phyloP scores from a whole-genome alignment of 2,113 vertebrate genomes.

The Cynopterus brachyotis region DNA sequence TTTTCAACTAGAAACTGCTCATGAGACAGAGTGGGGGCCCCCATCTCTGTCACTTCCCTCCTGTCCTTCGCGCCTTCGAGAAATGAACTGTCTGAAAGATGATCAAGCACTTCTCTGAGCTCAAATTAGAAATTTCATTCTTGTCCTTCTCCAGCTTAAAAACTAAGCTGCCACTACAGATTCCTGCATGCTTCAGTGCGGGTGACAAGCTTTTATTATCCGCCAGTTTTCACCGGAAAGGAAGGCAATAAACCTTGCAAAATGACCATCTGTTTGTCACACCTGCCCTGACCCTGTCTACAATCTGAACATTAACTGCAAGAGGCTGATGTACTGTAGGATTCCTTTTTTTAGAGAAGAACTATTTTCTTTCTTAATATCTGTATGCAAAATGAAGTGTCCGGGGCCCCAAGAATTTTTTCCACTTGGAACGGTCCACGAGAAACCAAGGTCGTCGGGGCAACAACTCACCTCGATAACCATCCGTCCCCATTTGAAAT shows the following conservation, averaged over 20 bases:
- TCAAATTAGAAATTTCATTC: conserved; percentile 50
- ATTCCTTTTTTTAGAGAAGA: not conserved
- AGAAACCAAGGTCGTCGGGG: not conserved
- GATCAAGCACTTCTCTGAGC: not conserved
- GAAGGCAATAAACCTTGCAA: not conserved
- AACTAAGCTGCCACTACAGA: not conserved
- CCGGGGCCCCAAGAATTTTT: not conserved
- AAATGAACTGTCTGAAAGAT: not conserved
- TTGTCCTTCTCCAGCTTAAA: conserved; percentile 42
- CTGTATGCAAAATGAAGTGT: not conserved
- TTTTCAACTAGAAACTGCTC: not conserved
- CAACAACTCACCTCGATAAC: not conserved
- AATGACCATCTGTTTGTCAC: conserved; percentile 25
- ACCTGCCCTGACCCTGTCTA: conserved; percentile 34
- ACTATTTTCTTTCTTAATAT: not conserved
- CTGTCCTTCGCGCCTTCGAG: not conserved
- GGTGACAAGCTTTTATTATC: conserved; percentile 51
- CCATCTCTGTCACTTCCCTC: not conserved
- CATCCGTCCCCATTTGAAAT: not conserved
- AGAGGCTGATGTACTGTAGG: not conserved
- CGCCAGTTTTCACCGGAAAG: not conserved
- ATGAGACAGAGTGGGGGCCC: not conserved
- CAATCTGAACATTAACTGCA: not conserved
- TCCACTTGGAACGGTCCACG: not conserved
- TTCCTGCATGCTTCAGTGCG: not conserved